A percentile compares a stretch with the other conserved stretches of the same genome.
Evolutionary conservation across 2,113 vertebrate genomes (phyloP).

Genomic region (Scolopax mira): DNA sequence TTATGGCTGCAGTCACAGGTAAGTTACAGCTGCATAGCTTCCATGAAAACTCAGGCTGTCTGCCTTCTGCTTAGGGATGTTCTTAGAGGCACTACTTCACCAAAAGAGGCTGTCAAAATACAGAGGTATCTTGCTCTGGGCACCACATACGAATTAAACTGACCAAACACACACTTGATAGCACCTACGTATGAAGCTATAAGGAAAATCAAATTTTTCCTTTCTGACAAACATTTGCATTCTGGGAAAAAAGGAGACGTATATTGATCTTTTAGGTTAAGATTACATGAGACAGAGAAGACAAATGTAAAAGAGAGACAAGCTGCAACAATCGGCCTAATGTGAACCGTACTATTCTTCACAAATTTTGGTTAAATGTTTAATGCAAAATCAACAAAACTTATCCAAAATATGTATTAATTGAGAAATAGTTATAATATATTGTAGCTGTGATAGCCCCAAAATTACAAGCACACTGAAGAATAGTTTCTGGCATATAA

Average conservation of each 20-base stretch:
- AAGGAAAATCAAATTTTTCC: not conserved
- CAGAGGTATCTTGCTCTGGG: not conserved
- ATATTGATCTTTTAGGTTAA: not conserved
- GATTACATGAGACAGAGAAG: not conserved
- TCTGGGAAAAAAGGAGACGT: not conserved
- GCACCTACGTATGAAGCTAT: not conserved
- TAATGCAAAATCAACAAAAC: not conserved
- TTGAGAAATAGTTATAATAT: not conserved
- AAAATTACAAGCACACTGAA: not conserved
- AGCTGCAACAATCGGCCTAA: not conserved
- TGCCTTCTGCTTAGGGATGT: not conserved
- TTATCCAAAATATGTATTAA: not conserved
- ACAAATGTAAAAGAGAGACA: not conserved
- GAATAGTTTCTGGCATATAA: not conserved
- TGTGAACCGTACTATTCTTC: not conserved
- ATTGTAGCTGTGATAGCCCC: not conserved
- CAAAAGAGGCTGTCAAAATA: not conserved
- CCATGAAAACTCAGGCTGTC: not conserved
- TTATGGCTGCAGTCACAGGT: not conserved
- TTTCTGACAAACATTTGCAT: not conserved
- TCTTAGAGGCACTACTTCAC: not conserved
- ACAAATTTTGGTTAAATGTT: not conserved
- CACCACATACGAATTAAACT: too few species aligned
- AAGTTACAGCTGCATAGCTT: not conserved
- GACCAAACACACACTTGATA: not conserved